Evolutionary conservation across 2,888 invertebrate genomes (phyloP), one percentile per base, ranked within the genome.

Genomic region (Morpho helenor): DNA sequence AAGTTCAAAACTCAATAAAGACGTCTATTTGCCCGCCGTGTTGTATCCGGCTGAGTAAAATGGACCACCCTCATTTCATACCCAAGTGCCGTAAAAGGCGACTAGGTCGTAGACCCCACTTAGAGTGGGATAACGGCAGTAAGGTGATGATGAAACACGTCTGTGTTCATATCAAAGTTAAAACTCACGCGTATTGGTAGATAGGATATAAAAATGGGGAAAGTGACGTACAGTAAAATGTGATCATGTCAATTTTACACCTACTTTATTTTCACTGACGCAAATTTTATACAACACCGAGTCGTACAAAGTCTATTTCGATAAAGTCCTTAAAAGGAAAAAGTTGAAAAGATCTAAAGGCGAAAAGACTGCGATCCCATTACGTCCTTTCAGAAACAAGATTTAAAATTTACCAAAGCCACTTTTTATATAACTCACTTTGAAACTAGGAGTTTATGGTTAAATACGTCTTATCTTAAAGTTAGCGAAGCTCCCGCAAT

Each of bases 401-500:
- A 42, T 50, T 39, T 57, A 47, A 45, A 49, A 22, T 53, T 60
- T 48, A 60, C 43, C 4, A 43, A 56, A 58, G 54, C 52, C 16
- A 49, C 23, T 49, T 61, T 61, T 61, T 43, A 45, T 49, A 23
- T n/a, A 46, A 58, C 49, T 58, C 43, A 39, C 42, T 53, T 59
- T 56, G 40, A 56, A 54, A 54, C 56, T 56, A 52, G 52, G 42
- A 55, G 44, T 55, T 58, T 56, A 55, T 48, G 48, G 49, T 57
- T 55, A 60, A 60, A 57, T 58, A 57, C 49, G 52, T 61, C 64
- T 61, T 61, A 66, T 62, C 59, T 61, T 39, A 53, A 59, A 52
- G 55, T 67, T 64, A 45, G 44, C 51, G 40, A 59, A 65, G 59
- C 61, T 66, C 61, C 57, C 59, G 64, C 59, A 62, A 65, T 60